Percentiles rank a stretch among this genome's conserved stretches.
These are phyloP conservation scores for Petrocephalus sullivani DNA, from an alignment of 2,797 vertebrate genomes.

Conservation along the genomic window DNA sequence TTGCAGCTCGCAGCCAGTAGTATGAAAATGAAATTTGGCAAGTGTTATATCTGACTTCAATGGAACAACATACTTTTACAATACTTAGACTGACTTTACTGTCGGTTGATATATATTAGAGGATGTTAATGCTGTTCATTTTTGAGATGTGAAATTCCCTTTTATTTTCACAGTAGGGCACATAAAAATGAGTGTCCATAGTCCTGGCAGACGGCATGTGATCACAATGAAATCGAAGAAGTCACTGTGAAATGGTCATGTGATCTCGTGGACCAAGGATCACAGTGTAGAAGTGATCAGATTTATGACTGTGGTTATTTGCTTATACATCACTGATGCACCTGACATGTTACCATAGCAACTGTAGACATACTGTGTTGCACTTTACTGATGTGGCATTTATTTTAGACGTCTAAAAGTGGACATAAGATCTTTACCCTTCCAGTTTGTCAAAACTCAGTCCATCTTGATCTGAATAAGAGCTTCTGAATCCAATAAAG, in stretches of 20 bases:
- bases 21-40: background rate
- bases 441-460: background rate
- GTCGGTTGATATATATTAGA: background rate
- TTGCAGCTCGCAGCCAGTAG: background rate
- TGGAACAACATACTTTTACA: background rate
- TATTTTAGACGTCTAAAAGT: background rate
- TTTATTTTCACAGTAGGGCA: background rate
- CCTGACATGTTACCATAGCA: background rate
- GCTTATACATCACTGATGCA: background rate
- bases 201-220: background rate
- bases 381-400: background rate
- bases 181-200: background rate
- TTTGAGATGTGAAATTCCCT: background rate
- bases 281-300: background rate
- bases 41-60: background rate
- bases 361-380: background rate
- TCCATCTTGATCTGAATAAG: background rate
- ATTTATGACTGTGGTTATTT: background rate
- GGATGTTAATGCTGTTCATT: background rate
- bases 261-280: background rate
- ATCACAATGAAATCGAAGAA: background rate
- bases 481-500: background rate
- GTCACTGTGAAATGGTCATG: background rate
- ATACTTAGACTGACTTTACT: background rate
- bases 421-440: background rate